Percentiles rank a stretch among this genome's conserved stretches.
These are phyloP conservation scores for Trichonephila inaurata DNA, from an alignment of 1,140 invertebrate species.

Conservation along the genomic window DNA sequence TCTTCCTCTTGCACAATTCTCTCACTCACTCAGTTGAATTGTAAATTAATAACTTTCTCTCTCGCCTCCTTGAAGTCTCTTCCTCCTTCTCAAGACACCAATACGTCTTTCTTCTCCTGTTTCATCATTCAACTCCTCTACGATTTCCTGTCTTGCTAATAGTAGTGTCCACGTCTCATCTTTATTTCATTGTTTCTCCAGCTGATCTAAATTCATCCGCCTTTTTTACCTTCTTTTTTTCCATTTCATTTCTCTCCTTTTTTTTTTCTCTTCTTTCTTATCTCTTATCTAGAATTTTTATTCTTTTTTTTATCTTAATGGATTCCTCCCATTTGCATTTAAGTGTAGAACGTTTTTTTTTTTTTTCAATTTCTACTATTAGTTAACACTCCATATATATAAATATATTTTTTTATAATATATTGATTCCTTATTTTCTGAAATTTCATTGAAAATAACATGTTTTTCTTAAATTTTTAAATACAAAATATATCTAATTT, in stretches of 20 bases:
- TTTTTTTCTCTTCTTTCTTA: background rate
- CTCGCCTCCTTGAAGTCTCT: background rate
- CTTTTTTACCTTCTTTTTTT: background rate
- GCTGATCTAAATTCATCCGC: slow-evolving; percentile 25
- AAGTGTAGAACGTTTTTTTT: background rate
- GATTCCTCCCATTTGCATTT: background rate
- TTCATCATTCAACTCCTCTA: slow-evolving; percentile 16
- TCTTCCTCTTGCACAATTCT: background rate
- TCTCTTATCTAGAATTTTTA: background rate
- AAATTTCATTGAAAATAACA: no score
- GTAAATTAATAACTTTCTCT: slow-evolving; percentile 7
- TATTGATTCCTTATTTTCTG: no score
- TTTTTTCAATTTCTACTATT: no score
- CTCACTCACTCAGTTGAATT: background rate
- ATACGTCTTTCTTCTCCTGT: background rate
- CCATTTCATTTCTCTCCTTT: background rate
- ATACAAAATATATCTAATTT: no score
- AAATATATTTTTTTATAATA: no score
- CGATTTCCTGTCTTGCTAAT: slow-evolving; percentile 23
- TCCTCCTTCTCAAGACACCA: background rate
- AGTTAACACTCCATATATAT: no score
- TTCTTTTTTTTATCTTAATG: background rate
- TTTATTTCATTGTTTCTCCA: slow-evolving; percentile 24
- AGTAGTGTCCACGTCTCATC: slow-evolving; percentile 28
- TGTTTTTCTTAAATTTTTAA: no score